Evolutionary conservation across 2,113 vertebrate species (phyloP), one percentile per base, ranked within the genome.

Genomic region (Siniperca knerii): DNA sequence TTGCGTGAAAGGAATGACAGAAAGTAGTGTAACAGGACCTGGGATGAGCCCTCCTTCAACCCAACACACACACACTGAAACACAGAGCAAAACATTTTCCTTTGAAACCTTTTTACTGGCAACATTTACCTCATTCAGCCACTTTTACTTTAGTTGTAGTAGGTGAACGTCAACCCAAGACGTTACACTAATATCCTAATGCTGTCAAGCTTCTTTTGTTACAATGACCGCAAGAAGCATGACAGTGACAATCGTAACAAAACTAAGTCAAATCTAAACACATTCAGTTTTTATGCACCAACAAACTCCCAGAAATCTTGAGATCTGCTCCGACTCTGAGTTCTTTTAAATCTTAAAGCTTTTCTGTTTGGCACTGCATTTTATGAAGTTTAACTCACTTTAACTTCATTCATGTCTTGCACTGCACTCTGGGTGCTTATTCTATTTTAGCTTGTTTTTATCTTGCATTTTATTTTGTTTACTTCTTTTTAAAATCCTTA

Each of bases 1-100:
- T 61, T 70, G 77, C 0, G 3, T 0, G 16, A 52, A 62, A 89
- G 89, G 78, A 88, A 88, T 25, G 88, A 73, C 8, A 86, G 25
- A 81, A 61, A 44, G 60, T 52, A 83, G 58, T 57, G 72, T 40
- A 82, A 88, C 64, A 84, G 77, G 84, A 85, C 66, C 81, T 76
- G 61, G 60, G 71, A 60, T 81, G 33, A 77, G 84, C 66, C 44
- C 71, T 70, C 37, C 44, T 72, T 79, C 29, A 44, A 58, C 40
- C 20, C 21, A 50, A 8, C 18, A 18, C 16, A 18, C 29, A 55
- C 58, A 75, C 21, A 55, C 18, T 42, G 18, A 61, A 6, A 33
- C 52, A 29, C 2, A 20, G 5, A 66, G 2, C 61, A 57, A 35
- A 48, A 75, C 23, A 65, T 20, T 55, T 76, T 35, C 4, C 54